Conservation (phyloP, 1,140 invertebrate species). For the Pristionchus pacificus region DNA sequence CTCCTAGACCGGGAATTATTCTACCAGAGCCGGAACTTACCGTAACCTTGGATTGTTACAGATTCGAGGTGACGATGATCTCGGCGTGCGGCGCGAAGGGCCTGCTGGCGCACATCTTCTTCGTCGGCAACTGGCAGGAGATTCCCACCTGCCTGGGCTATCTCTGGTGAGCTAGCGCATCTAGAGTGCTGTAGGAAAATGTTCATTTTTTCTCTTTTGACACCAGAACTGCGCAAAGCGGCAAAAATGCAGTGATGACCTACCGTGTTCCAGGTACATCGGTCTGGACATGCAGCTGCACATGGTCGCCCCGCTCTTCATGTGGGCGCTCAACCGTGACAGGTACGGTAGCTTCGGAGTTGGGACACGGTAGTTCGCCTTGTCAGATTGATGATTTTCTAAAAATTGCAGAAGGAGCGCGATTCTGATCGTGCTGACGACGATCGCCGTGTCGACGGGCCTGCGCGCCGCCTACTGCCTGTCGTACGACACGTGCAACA, state of each 20-base stretch:
- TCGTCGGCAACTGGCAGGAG: conserved; percentile 44
- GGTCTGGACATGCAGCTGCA: conserved; percentile 33
- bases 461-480: conserved; percentile 46
- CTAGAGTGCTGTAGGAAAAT: background rate
- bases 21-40: background rate
- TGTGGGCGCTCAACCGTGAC: conserved; percentile 48
- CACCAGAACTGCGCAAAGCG: background rate
- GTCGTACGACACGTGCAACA: conserved; percentile 52
- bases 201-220: background rate
- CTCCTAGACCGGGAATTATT: background rate
- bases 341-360: too few relatives aligned
- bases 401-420: too few relatives aligned
- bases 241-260: background rate
- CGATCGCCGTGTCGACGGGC: conserved; percentile 36
- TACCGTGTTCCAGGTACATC: conserved; percentile 24
- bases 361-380: conserved; percentile 23
- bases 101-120: conserved; percentile 44
- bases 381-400: too few relatives aligned
- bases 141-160: conserved; percentile 56
- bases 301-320: conserved; percentile 46
- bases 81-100: conserved; percentile 40
- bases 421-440: conserved; percentile 20
- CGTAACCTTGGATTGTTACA: too few relatives aligned
- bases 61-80: conserved; percentile 49
- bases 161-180: conserved; percentile 34